These are phyloP conservation scores for Isichthys henryi DNA, from an alignment of 2,113 vertebrate genomes.

Conservation along the genomic window DNA sequence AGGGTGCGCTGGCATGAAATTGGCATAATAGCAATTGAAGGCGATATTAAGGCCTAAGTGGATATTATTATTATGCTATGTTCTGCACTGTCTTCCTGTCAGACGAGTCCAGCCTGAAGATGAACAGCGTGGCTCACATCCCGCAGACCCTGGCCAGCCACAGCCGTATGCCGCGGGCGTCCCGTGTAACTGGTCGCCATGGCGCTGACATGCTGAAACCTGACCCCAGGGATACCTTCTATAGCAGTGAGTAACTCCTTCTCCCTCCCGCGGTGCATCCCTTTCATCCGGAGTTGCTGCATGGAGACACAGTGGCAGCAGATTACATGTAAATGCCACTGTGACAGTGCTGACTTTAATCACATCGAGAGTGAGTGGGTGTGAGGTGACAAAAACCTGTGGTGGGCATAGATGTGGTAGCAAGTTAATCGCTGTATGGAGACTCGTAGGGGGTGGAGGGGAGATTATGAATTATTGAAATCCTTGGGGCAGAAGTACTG, in stretches of 20 bases:
- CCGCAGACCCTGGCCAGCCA: conserved; percentile 88
- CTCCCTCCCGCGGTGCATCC: background rate
- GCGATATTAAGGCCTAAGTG: background rate
- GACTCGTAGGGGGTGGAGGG: background rate
- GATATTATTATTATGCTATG: background rate
- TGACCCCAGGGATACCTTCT: conserved; percentile 89
- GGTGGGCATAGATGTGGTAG: background rate
- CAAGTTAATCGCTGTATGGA: background rate
- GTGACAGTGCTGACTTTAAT: background rate
- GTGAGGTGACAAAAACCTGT: background rate
- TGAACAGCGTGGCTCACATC: conserved; percentile 88
- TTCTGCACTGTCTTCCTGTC: conserved; percentile 6
- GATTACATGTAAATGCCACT: background rate
- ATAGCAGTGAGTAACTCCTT: conserved; percentile 70
- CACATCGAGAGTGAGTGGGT: background rate
- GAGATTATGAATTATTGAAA: background rate
- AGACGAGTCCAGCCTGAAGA: conserved; percentile 87
- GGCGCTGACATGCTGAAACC: conserved; percentile 86
- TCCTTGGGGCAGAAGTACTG: background rate
- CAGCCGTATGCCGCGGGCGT: conserved; percentile 47
- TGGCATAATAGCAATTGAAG: background rate
- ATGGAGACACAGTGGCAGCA: background rate
- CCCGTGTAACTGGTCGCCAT: conserved; percentile 51
- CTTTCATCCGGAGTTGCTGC: background rate
- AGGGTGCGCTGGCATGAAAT: background rate